Percentiles rank a stretch among this genome's conserved stretches.
These are phyloP conservation scores for Microcebus tavaratra DNA, from an alignment of 2,113 vertebrate species.

Conservation along the genomic window DNA sequence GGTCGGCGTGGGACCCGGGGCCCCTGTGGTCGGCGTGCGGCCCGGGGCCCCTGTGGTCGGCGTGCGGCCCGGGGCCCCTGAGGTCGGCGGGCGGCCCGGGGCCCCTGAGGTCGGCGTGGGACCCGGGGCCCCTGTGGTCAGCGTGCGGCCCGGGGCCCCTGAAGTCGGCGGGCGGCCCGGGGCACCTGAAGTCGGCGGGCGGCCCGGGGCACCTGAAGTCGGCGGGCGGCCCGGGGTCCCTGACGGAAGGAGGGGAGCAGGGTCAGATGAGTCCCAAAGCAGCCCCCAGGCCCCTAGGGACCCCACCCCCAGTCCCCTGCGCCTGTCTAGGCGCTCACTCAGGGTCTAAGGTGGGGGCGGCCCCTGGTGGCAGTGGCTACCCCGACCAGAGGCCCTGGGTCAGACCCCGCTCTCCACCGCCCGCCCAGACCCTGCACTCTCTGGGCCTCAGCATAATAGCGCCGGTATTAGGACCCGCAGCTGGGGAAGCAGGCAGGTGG, in stretches of 20 bases:
- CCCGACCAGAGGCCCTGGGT: fast-evolving
- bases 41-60: too few species aligned
- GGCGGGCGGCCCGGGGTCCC: too few species aligned
- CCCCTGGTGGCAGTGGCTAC: fast-evolving
- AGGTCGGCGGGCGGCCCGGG: too few species aligned
- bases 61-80: too few species aligned
- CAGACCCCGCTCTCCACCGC: too few species aligned
- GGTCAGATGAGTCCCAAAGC: background rate
- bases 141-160: fast-evolving
- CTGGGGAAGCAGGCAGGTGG: too few species aligned
- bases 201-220: too few species aligned
- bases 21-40: too few species aligned
- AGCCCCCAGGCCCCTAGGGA: fast-evolving
- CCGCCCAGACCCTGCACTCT: background rate
- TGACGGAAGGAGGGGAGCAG: fast-evolving
- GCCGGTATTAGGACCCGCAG: background rate
- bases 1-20: too few species aligned
- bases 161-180: too few species aligned
- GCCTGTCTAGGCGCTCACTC: background rate
- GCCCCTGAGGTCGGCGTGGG: fast-evolving
- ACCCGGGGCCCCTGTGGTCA: fast-evolving
- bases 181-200: too few species aligned
- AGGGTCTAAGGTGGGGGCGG: fast-evolving
- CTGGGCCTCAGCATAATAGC: background rate
- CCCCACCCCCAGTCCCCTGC: background rate